Conservation (phyloP, 2,888 invertebrate genomes). For the Ophion ellenae region DNA sequence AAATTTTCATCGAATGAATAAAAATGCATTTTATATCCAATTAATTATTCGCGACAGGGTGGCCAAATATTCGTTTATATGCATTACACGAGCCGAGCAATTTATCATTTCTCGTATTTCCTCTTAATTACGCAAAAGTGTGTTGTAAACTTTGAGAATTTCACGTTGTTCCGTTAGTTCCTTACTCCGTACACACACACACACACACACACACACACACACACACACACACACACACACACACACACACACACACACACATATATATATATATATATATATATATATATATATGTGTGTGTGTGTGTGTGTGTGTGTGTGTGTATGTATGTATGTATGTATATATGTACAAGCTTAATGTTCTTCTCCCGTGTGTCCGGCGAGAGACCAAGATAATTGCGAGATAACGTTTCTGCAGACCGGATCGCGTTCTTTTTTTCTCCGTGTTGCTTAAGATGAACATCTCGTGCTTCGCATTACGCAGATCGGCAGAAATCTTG, state of each 20-base stretch:
- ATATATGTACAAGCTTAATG: constrained; percentile 18
- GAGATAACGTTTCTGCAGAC: constrained; percentile 47
- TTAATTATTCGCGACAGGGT: background rate
- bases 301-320: too few species aligned
- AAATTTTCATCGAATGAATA: too few species aligned
- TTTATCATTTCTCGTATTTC: constrained; percentile 4
- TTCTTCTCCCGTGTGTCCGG: constrained; percentile 26
- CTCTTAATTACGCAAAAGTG: constrained; percentile 23
- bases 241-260: too few species aligned
- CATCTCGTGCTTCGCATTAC: constrained; percentile 57
- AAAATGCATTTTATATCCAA: too few species aligned
- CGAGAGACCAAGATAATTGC: constrained; percentile 58
- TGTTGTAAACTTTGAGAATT: constrained; percentile 14
- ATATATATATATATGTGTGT: too few species aligned
- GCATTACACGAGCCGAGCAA: background rate
- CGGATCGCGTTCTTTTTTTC: constrained; percentile 15
- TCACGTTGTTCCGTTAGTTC: constrained; percentile 52
- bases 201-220: too few species aligned
- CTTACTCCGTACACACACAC: background rate
- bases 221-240: too few species aligned
- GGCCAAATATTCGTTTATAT: constrained; percentile 2
- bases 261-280: background rate
- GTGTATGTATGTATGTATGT: constrained; percentile 5
- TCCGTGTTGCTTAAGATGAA: constrained; percentile 14
- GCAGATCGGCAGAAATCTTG: constrained; percentile 37